A percentile compares a stretch with the other conserved stretches of the same genome.
phyloP scores from a whole-genome alignment of 2,113 vertebrate genomes.

The Leptobrachium leishanense region DNA sequence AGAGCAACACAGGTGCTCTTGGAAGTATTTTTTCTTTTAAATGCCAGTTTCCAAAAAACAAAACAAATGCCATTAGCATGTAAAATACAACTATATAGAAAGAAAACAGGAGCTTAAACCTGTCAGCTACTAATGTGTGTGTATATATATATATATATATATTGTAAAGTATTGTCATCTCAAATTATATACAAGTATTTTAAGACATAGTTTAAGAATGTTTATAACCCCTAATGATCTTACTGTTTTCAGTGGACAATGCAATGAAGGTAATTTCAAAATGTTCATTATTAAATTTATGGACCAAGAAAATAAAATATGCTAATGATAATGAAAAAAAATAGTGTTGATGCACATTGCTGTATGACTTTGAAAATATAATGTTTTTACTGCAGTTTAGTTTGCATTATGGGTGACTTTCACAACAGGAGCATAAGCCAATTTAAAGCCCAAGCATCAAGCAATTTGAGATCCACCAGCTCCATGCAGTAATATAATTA shows the following conservation, averaged over 20 bases:
- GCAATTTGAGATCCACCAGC: conserved; percentile 82
- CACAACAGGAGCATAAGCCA: conserved; percentile 76
- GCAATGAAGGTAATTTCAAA: neutral
- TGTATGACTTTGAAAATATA: conserved; percentile 74
- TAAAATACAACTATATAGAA: too few relatives aligned
- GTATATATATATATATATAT: too few relatives aligned
- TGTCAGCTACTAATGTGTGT: too few relatives aligned
- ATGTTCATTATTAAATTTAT: conserved; percentile 21
- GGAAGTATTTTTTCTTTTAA: too few relatives aligned
- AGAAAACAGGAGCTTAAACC: too few relatives aligned
- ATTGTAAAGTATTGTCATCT: too few relatives aligned
- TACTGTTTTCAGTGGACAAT: neutral
- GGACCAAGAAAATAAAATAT: conserved; percentile 29
- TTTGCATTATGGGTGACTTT: conserved; percentile 74
- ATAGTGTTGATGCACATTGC: conserved; percentile 55
- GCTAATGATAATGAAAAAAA: conserved; percentile 44
- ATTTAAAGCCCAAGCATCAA: conserved; percentile 82
- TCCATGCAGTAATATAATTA: conserved; percentile 85
- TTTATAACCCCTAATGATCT: too few relatives aligned
- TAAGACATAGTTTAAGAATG: too few relatives aligned
- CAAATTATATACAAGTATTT: too few relatives aligned
- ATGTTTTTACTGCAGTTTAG: conserved; percentile 64
- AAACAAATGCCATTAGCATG: too few relatives aligned
- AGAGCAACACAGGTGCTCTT: too few relatives aligned
- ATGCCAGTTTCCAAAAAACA: too few relatives aligned